Conservation (phyloP, 2,888 invertebrate species). For the Congeria kusceri region DNA sequence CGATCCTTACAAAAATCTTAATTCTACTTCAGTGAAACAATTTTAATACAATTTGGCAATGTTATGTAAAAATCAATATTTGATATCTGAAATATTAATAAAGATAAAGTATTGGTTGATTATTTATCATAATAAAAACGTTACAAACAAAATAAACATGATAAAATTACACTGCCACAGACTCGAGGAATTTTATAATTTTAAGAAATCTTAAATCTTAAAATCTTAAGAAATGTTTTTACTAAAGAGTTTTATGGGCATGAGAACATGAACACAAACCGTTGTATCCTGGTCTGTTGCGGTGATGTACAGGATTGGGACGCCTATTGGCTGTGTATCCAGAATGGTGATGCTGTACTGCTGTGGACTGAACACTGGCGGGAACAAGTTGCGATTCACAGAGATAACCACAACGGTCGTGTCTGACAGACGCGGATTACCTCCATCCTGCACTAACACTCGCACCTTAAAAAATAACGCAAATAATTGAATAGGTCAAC, state of each 20-base stretch:
- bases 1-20: too few species aligned
- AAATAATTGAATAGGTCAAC: too few species aligned
- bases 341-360: constrained; percentile 64
- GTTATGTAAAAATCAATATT: too few species aligned
- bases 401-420: constrained; percentile 64
- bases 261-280: constrained; percentile 55
- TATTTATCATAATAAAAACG: too few species aligned
- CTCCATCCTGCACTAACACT: constrained; percentile 78
- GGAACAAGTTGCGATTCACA: constrained; percentile 74
- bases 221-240: neutral
- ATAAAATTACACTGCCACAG: too few species aligned
- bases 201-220: neutral
- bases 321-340: constrained; percentile 72
- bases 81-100: too few species aligned
- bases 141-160: neutral
- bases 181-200: too few species aligned
- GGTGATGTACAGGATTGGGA: constrained; percentile 68
- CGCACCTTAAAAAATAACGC: constrained; percentile 74
- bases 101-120: too few species aligned
- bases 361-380: constrained; percentile 62
- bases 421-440: constrained; percentile 75
- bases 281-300: constrained; percentile 75
- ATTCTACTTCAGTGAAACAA: too few species aligned
- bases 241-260: too few species aligned
- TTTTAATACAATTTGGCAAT: too few species aligned